phyloP scores from a whole-genome alignment of 2,113 vertebrate genomes.

The Cyphomyrus discorhynchus region DNA sequence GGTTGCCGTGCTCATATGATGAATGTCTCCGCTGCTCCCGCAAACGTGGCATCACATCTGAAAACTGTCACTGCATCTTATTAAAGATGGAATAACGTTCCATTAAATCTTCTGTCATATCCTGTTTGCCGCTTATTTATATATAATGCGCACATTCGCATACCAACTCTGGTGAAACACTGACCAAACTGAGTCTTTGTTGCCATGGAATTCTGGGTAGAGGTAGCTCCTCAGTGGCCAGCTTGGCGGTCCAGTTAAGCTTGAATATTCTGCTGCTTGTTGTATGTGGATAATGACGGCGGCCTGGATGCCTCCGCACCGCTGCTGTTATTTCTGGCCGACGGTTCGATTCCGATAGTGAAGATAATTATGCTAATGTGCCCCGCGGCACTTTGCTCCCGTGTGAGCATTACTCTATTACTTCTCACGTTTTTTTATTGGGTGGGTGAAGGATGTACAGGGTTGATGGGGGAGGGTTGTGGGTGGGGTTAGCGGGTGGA shows the following conservation, averaged over 20 bases:
- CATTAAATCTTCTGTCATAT: constrained; percentile 9
- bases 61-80: background rate
- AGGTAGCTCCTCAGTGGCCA: background rate
- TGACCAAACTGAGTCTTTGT: background rate
- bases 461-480: background rate
- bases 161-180: background rate
- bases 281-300: background rate
- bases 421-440: background rate
- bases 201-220: background rate
- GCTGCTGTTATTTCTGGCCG: background rate
- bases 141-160: background rate
- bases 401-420: background rate
- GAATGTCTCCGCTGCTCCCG: background rate
- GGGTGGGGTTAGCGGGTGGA: background rate
- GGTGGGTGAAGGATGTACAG: background rate
- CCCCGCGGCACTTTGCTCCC: background rate
- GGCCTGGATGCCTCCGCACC: background rate
- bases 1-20: background rate
- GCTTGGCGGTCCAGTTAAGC: background rate
- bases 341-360: background rate
- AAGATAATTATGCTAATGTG: constrained; percentile 1
- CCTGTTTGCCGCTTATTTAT: background rate
- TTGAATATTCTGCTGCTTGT: background rate
- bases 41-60: background rate
- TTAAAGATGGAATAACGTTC: background rate